These are phyloP conservation scores for Pipa parva DNA, from an alignment of 2,113 vertebrate species.

Conservation along the genomic window DNA sequence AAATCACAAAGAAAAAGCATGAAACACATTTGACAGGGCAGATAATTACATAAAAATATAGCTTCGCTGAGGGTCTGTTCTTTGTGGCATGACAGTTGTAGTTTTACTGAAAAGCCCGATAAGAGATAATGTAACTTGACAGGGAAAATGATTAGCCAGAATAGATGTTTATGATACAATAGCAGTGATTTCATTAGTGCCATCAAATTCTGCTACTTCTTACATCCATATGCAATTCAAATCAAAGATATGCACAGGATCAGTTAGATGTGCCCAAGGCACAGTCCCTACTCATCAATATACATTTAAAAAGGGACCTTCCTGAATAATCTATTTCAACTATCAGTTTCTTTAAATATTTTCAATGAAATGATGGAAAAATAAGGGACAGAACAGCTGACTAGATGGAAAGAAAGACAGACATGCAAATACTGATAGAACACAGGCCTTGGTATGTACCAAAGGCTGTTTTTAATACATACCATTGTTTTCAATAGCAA, in stretches of 20 bases:
- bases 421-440: too few species aligned
- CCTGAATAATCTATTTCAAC: too few species aligned
- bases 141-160: background rate
- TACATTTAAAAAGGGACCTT: too few species aligned
- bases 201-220: background rate
- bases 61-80: background rate
- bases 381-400: too few species aligned
- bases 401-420: too few species aligned
- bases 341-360: too few species aligned
- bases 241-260: background rate
- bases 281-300: background rate
- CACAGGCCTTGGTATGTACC: too few species aligned
- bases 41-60: background rate
- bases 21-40: background rate
- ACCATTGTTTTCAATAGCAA: too few species aligned
- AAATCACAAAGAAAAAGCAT: background rate
- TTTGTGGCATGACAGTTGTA: background rate
- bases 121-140: background rate
- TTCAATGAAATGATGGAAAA: too few species aligned
- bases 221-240: background rate
- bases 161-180: background rate
- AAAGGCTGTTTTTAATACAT: too few species aligned
- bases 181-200: background rate
- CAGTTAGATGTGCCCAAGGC: background rate
- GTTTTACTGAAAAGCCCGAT: background rate